Base-by-base conservation (phyloP, 2,797 vertebrate genomes). In the Eulemur coronatus region DNA sequence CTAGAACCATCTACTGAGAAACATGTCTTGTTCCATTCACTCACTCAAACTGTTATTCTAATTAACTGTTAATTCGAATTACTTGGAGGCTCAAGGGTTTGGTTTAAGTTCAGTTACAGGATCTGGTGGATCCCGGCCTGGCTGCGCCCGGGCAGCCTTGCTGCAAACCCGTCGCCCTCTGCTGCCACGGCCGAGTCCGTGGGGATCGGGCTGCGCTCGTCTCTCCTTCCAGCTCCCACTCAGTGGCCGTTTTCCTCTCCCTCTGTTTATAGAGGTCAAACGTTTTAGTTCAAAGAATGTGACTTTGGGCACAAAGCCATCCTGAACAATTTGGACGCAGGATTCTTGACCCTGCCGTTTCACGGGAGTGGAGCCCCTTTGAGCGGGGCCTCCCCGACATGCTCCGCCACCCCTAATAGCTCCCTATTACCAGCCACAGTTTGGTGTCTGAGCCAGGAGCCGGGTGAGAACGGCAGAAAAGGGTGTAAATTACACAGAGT, bases 381-480 rank as follows among this genome's bases (percentile, higher is more conserved):
- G 96, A 95, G 98, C 96, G 33, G 98, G 93, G 97, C 98, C 95
- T 92, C 98, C 97, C 96, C 88, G 98, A 98, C 98, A 98, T 89
- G 98, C 98, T 98, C 98, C 98, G 91, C 97, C 98, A 97, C 89
- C 95, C 95, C 98, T 98, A 98, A 98, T 98, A 98, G 98, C 98
- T 98, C 97, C 98, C 98, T 98, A 98, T 99, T 99, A 99, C 99
- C 97, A 98, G 98, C 97, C 98, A 98, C 98, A 98, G 97, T 98
- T 98, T 98, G 98, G 98, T 98, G 98, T 98, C 98, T 98, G 98
- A 98, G 98, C 98, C 98, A 98, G 98, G 98, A 98, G 98, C 98
- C 97, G 97, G 97, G 95, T 73, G 96, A 98, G 98, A 78, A 41
- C 63, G 87, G 80, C 80, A 96, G 96, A 96, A 97, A 97, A 94